Percentiles rank a stretch among this genome's conserved stretches.
phyloP scores from a whole-genome alignment of 2,888 invertebrate species.

The Ophion ventricosus region DNA sequence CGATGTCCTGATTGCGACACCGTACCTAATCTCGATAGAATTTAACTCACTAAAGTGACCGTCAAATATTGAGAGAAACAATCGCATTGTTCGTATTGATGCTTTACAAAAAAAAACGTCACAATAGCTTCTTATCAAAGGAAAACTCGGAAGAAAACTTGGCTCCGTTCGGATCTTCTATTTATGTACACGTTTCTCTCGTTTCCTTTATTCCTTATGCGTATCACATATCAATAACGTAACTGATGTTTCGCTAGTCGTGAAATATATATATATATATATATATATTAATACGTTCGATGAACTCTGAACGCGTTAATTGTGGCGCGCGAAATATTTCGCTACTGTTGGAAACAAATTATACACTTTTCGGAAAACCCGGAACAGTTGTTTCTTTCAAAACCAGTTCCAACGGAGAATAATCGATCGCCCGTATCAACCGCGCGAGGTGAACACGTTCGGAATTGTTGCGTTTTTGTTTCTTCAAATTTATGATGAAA shows the following conservation, averaged over 20 bases:
- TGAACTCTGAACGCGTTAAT: constrained; percentile 44
- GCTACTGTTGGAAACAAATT: constrained; percentile 36
- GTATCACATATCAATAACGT: constrained; percentile 55
- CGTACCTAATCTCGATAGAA: constrained; percentile 20
- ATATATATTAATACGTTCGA: constrained; percentile 45
- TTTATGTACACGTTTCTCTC: constrained; percentile 63
- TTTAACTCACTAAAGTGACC: not conserved
- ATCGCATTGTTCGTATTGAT: not conserved
- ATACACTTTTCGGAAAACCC: constrained; percentile 27
- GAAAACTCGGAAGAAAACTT: constrained; percentile 27
- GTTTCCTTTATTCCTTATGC: constrained; percentile 44
- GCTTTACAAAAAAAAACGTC: not conserved
- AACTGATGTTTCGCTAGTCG: constrained; percentile 57
- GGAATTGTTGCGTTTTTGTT: not conserved
- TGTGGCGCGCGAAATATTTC: constrained; percentile 48
- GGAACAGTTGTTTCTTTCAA: constrained; percentile 34
- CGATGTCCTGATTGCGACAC: not conserved
- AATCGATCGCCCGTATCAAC: constrained; percentile 37
- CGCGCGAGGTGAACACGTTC: not conserved
- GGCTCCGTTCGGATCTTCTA: constrained; percentile 30
- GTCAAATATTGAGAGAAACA: not conserved
- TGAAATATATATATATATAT: constrained; percentile 29
- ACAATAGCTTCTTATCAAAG: not conserved
- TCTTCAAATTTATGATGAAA: not conserved
- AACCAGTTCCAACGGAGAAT: constrained; percentile 29